Conservation (phyloP, 2,113 vertebrate species). For the Marmota monax region DNA sequence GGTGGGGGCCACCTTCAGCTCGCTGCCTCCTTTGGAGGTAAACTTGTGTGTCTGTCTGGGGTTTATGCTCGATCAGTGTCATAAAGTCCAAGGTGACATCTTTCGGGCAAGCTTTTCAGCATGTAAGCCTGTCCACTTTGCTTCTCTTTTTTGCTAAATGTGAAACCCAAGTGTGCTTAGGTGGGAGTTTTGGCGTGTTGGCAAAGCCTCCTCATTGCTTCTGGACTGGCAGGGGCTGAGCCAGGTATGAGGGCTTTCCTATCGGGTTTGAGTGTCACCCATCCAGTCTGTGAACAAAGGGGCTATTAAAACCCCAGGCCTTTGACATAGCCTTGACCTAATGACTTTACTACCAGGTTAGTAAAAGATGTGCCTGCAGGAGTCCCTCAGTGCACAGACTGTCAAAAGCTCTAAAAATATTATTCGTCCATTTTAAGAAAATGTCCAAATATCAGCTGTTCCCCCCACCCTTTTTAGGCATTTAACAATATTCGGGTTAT, state of each 20-base stretch:
- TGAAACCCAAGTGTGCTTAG: not conserved
- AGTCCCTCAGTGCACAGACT: not conserved
- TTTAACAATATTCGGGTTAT: slow-evolving; percentile 66
- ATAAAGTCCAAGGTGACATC: not conserved
- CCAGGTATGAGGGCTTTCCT: not conserved
- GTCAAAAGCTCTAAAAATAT: slow-evolving; percentile 41
- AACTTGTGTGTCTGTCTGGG: not conserved
- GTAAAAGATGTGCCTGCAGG: not conserved
- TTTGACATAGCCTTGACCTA: not conserved
- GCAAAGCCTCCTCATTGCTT: not conserved
- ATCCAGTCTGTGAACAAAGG: accelerated
- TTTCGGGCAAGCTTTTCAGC: not conserved
- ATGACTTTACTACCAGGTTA: not conserved
- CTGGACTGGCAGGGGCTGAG: not conserved
- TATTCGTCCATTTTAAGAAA: slow-evolving; percentile 46
- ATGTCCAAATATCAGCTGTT: slow-evolving; percentile 14
- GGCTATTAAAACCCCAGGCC: not conserved
- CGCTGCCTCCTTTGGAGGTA: not conserved
- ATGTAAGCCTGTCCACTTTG: accelerated
- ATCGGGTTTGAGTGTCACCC: not conserved
- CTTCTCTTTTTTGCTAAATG: not conserved
- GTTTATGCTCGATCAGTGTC: accelerated
- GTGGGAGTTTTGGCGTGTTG: not conserved
- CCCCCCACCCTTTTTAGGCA: not conserved
- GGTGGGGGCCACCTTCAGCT: not conserved